These are phyloP conservation scores for Troides aeacus DNA, from an alignment of 2,888 invertebrate genomes.

Conservation along the genomic window DNA sequence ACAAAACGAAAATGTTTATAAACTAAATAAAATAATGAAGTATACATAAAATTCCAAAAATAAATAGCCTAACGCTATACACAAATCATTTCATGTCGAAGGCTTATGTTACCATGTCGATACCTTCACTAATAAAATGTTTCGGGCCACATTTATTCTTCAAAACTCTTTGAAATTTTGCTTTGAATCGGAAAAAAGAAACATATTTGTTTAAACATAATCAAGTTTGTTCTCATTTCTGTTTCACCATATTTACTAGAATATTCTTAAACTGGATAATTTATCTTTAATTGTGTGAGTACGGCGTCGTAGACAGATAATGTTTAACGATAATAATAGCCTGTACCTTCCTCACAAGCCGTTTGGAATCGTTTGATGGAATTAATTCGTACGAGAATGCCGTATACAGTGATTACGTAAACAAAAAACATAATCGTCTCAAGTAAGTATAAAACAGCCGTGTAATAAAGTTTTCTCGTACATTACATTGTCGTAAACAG, in stretches of 20 bases:
- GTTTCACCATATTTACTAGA: not conserved
- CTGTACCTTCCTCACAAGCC: not conserved
- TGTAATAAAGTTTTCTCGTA: not conserved
- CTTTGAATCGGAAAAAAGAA: too few species aligned
- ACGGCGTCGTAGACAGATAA: not conserved
- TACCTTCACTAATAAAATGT: too few species aligned
- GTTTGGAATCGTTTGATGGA: conserved; percentile 19
- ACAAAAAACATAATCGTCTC: not conserved
- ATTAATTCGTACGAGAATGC: conserved; percentile 16
- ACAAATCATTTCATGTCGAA: too few species aligned
- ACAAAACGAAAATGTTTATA: too few species aligned
- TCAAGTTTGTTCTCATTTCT: not conserved
- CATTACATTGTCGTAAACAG: not conserved
- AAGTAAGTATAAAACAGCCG: conserved; percentile 3
- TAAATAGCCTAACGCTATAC: too few species aligned
- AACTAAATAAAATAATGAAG: too few species aligned
- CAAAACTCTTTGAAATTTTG: too few species aligned
- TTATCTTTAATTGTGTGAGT: not conserved
- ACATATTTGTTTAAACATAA: too few species aligned
- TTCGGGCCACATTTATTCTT: too few species aligned
- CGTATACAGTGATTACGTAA: not conserved
- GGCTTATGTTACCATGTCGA: too few species aligned
- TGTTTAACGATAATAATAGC: not conserved
- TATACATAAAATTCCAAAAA: too few species aligned
- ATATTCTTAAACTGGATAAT: not conserved